Conservation (phyloP, 2,113 vertebrate genomes). For the Gallinago undulata region DNA sequence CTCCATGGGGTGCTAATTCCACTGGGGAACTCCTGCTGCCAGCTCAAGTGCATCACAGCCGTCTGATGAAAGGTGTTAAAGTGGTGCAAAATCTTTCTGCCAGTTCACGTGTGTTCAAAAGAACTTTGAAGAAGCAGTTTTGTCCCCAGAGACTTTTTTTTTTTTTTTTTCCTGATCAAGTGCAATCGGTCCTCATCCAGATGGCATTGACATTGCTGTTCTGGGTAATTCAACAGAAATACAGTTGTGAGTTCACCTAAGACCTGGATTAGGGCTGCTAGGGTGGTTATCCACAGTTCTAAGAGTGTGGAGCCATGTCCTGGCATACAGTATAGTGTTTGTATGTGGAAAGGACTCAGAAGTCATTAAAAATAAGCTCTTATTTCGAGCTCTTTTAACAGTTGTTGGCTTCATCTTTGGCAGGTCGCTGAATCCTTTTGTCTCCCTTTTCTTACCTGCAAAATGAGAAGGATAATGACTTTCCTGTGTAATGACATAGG, state of each 20-base stretch:
- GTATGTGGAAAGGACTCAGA: neutral
- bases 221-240: neutral
- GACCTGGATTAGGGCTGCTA: neutral
- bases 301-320: neutral
- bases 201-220: neutral
- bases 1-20: neutral
- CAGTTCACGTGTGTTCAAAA: constrained; percentile 7
- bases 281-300: neutral
- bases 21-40: neutral
- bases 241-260: neutral
- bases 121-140: neutral
- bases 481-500: neutral
- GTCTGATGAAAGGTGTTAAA: constrained; percentile 13
- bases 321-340: neutral
- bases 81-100: constrained; percentile 16
- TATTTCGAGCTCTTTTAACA: neutral
- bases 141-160: neutral
- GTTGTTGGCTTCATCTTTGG: neutral
- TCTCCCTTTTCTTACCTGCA: neutral
- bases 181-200: neutral
- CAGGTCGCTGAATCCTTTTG: neutral
- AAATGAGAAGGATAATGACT: neutral
- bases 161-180: neutral
- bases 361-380: neutral
- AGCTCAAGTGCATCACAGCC: neutral